A percentile compares a stretch with the other conserved stretches of the same genome.
Evolutionary conservation across 2,888 invertebrate species (phyloP).

Genomic region (Ochropacha duplaris): DNA sequence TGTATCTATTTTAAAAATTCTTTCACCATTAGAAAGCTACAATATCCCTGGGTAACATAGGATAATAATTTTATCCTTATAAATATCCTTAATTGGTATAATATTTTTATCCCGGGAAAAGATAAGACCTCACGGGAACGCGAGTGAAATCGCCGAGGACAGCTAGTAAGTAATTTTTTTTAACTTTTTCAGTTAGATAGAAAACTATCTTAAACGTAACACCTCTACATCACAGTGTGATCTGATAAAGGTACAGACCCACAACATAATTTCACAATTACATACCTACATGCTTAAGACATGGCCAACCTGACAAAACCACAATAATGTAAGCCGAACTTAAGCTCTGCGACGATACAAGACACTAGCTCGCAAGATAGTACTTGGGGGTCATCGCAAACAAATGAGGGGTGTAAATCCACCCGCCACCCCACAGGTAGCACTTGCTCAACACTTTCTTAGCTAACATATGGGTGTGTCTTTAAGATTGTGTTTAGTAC

Average conservation of each 20-base stretch:
- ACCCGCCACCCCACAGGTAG: conserved; percentile 63
- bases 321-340: conserved; percentile 47
- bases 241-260: background rate
- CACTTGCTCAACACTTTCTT: conserved; percentile 79
- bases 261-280: conserved; percentile 4
- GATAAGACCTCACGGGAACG: too few relatives aligned
- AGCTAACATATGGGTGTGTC: conserved; percentile 71
- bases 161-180: too few relatives aligned
- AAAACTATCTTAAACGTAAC: too few relatives aligned
- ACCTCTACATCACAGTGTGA: background rate
- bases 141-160: too few relatives aligned
- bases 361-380: conserved; percentile 64
- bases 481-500: conserved; percentile 19
- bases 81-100: too few relatives aligned
- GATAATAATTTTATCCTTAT: too few relatives aligned
- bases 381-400: conserved; percentile 85
- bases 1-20: too few relatives aligned
- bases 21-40: too few relatives aligned
- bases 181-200: too few relatives aligned
- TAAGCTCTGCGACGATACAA: conserved; percentile 65
- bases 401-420: conserved; percentile 87
- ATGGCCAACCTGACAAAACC: conserved; percentile 1
- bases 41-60: too few relatives aligned
- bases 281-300: background rate
- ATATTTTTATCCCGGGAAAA: too few relatives aligned